Conservation (phyloP, 2,113 vertebrate genomes). For the Lutjanus erythropterus region DNA sequence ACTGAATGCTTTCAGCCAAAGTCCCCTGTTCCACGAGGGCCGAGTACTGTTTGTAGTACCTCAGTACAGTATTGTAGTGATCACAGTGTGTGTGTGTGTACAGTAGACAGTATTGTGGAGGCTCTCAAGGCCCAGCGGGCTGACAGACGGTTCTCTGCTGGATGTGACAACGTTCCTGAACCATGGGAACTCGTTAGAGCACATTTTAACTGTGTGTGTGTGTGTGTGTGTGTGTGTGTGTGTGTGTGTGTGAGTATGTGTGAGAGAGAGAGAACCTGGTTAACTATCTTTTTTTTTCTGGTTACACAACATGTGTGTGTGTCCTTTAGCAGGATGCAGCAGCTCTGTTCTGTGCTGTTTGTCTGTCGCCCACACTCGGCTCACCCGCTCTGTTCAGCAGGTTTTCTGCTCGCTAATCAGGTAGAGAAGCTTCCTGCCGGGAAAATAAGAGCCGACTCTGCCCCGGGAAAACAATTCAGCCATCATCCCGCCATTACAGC, state of each 20-base stretch:
- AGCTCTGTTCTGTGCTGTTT: slow-evolving; percentile 46
- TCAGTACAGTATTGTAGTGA: not conserved
- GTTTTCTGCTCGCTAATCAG: slow-evolving; percentile 67
- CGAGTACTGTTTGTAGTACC: slow-evolving; percentile 4
- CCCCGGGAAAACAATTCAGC: slow-evolving; percentile 70
- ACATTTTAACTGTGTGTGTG: slow-evolving; percentile 3
- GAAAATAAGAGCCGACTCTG: slow-evolving; percentile 65
- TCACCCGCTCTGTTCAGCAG: slow-evolving; percentile 53
- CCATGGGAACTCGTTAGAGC: slow-evolving; percentile 54
- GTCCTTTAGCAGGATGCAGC: slow-evolving; percentile 47
- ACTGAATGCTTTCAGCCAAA: not conserved
- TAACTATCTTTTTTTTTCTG: slow-evolving; percentile 11
- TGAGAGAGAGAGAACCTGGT: slow-evolving; percentile 1
- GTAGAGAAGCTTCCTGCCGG: slow-evolving; percentile 68
- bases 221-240: slow-evolving; percentile 3
- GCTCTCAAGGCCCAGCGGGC: not conserved
- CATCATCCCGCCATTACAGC: slow-evolving; percentile 66
- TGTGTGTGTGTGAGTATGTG: not conserved
- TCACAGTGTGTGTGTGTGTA: slow-evolving; percentile 4
- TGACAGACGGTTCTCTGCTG: slow-evolving; percentile 30
- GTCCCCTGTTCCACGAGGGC: fast-evolving
- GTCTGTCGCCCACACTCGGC: slow-evolving; percentile 50
- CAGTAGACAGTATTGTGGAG: slow-evolving; percentile 26
- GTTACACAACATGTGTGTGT: slow-evolving; percentile 18
- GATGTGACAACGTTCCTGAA: slow-evolving; percentile 40